A percentile compares a stretch with the other conserved stretches of the same genome.
Evolutionary conservation across 2,797 vertebrate species (phyloP).

Genomic region (Hypotaenidia okinawae): DNA sequence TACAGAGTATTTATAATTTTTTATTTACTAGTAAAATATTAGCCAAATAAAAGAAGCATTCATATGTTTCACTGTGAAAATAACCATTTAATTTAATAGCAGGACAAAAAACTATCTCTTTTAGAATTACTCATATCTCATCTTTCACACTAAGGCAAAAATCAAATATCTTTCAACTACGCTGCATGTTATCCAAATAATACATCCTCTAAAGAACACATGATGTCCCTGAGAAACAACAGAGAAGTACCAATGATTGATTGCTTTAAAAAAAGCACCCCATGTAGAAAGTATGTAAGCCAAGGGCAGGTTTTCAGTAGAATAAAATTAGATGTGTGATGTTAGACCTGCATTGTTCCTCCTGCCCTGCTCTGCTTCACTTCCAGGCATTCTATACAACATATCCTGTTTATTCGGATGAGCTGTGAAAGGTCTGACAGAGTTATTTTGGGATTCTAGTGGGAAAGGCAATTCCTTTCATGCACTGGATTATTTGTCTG

Average conservation of each 20-base stretch:
- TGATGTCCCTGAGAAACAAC: not conserved
- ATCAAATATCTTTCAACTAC: not conserved
- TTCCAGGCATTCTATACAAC: slow-evolving; percentile 59
- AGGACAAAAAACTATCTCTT: not conserved
- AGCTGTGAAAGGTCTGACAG: not conserved
- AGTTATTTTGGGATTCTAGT: slow-evolving; percentile 17
- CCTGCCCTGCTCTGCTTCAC: not conserved
- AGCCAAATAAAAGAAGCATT: not conserved
- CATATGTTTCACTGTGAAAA: not conserved
- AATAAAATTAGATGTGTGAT: slow-evolving; percentile 32
- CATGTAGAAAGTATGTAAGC: not conserved
- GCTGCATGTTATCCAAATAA: fast-evolving
- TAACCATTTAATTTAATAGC: not conserved
- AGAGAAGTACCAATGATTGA: not conserved
- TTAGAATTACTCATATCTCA: not conserved
- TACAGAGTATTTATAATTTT: not conserved
- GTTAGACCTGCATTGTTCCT: not conserved
- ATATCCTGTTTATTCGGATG: slow-evolving; percentile 51
- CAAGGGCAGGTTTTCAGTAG: not conserved
- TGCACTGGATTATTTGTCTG: not conserved
- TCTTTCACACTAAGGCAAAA: not conserved
- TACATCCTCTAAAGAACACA: not conserved
- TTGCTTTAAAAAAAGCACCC: not conserved
- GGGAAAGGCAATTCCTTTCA: not conserved
- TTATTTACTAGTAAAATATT: not conserved